Percentiles rank a stretch among this genome's conserved stretches.
phyloP scores from a whole-genome alignment of 2,113 vertebrate species.

The Micronycteris hirsuta region DNA sequence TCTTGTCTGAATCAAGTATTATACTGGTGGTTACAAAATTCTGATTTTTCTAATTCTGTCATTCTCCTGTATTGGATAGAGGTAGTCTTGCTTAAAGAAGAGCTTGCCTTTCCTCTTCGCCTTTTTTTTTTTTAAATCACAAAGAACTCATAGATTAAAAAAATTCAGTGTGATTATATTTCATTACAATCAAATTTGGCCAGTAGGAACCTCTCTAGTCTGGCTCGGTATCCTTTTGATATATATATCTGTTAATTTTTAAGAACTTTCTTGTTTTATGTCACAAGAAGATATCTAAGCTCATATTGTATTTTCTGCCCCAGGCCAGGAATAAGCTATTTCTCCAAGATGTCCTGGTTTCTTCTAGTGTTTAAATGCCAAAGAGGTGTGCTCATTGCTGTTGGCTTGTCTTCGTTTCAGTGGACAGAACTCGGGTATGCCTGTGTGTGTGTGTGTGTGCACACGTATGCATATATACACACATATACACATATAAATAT shows the following conservation, averaged over 20 bases:
- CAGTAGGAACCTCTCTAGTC: background rate
- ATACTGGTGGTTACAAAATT: background rate
- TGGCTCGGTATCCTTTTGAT: background rate
- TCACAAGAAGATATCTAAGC: background rate
- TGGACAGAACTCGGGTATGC: background rate
- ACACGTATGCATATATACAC: background rate
- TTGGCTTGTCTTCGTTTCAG: background rate
- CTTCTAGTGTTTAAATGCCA: background rate
- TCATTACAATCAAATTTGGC: background rate
- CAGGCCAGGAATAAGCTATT: background rate
- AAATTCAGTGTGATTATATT: background rate
- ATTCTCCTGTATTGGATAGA: background rate
- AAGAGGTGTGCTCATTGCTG: background rate
- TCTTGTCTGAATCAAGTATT: background rate
- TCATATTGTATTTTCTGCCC: background rate
- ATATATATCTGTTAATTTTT: slow-evolving; percentile 4
- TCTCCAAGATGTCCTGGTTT: background rate
- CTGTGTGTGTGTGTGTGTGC: background rate
- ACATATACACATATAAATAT: background rate
- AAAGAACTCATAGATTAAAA: background rate
- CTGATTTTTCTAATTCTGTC: background rate
- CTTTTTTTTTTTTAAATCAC: background rate
- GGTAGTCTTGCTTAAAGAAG: background rate
- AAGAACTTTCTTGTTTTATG: slow-evolving; percentile 23
- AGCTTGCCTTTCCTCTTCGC: background rate